Evolutionary conservation across 2,797 vertebrate genomes (phyloP).

Genomic region (Pangasius macronema): DNA sequence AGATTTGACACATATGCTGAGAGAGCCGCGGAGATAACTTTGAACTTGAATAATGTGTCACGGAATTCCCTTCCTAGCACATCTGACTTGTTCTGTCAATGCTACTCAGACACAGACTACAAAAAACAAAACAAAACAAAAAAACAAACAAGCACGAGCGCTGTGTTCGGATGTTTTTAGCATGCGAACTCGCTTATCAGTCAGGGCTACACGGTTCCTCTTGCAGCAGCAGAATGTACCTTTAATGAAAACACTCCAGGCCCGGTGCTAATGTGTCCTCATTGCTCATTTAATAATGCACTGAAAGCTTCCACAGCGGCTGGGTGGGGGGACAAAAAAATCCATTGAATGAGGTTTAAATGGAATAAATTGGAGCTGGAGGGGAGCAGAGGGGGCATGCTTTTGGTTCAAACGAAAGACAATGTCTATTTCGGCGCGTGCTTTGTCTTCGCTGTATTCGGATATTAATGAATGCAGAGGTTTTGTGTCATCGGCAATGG

Average conservation of each 20-base stretch:
- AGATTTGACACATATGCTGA: neutral
- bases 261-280: conserved; percentile 57
- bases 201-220: conserved; percentile 20
- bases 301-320: conserved; percentile 52
- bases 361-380: conserved; percentile 52
- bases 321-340: conserved; percentile 23
- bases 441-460: conserved; percentile 56
- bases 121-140: neutral
- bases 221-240: conserved; percentile 39
- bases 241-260: conserved; percentile 46
- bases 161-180: conserved; percentile 6
- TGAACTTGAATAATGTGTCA: conserved; percentile 22
- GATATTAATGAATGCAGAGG: conserved; percentile 62
- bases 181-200: conserved; percentile 15
- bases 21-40: conserved; percentile 16
- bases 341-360: conserved; percentile 54
- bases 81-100: conserved; percentile 6
- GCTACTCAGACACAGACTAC: neutral
- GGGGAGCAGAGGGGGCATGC: conserved; percentile 38
- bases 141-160: neutral
- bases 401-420: conserved; percentile 60
- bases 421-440: conserved; percentile 53
- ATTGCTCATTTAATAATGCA: conserved; percentile 56
- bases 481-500: conserved; percentile 51
- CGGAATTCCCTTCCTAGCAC: conserved; percentile 10